Conservation (phyloP, 2,113 vertebrate genomes). For the Cryptoleucopteryx plumbea region DNA sequence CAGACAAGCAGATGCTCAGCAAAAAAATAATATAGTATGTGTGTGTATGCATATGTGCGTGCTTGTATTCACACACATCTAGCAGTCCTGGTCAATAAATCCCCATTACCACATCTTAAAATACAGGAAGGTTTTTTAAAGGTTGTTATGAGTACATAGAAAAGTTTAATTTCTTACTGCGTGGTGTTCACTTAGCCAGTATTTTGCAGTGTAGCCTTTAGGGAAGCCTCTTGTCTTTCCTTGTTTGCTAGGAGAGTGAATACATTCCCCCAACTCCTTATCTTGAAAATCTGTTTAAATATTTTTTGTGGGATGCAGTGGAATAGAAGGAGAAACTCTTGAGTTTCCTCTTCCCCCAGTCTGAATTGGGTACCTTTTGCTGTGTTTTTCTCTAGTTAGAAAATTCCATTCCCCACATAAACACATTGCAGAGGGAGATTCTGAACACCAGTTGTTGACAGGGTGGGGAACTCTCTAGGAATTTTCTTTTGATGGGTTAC, state of each 20-base stretch:
- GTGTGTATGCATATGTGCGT: rapidly evolving
- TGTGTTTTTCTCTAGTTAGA: background rate
- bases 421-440: background rate
- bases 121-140: background rate
- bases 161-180: background rate
- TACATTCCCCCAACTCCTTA: background rate
- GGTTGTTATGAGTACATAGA: background rate
- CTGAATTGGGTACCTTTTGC: background rate
- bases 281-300: background rate
- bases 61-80: background rate
- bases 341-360: background rate
- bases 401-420: background rate
- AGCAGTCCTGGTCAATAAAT: background rate
- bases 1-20: conserved; percentile 50
- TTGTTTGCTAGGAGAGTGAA: background rate
- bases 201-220: background rate
- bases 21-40: background rate
- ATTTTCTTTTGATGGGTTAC: background rate
- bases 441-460: background rate
- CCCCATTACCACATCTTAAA: background rate
- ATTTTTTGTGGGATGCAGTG: background rate
- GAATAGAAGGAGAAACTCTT: background rate
- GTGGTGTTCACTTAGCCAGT: background rate
- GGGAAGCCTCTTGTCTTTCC: background rate
- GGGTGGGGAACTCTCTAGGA: background rate